These are phyloP conservation scores for Heterohyrax brucei DNA, from an alignment of 2,797 vertebrate genomes.

Conservation along the genomic window DNA sequence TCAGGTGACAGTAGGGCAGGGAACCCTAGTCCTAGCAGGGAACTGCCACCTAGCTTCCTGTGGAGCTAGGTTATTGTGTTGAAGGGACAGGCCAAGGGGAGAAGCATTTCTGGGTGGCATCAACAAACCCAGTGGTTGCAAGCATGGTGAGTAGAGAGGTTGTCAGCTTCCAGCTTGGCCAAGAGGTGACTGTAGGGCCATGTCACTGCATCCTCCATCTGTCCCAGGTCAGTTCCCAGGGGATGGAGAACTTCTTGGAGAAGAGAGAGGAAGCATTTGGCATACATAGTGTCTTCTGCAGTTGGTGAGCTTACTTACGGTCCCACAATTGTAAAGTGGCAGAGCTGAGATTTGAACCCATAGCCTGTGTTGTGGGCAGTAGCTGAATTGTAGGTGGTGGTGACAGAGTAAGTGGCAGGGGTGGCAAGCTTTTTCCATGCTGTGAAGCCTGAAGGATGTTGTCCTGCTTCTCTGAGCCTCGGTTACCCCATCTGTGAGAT, in stretches of 20 bases:
- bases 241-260: neutral
- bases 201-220: neutral
- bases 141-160: neutral
- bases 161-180: neutral
- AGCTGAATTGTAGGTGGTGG: neutral
- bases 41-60: neutral
- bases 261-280: neutral
- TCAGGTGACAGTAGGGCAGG: neutral
- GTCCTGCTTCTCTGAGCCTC: constrained; percentile 38
- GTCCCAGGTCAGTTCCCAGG: neutral
- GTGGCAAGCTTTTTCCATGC: neutral
- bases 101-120: neutral
- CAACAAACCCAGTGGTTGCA: too few species aligned
- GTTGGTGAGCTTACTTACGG: neutral
- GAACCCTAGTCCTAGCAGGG: neutral
- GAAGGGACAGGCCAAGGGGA: neutral
- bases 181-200: neutral
- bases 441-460: neutral
- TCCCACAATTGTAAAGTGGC: neutral
- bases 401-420: neutral
- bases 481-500: neutral
- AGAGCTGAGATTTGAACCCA: neutral
- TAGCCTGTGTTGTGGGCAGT: neutral
- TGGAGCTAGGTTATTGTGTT: neutral
- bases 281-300: neutral